These are phyloP conservation scores for Agriotes lineatus DNA, from an alignment of 2,888 invertebrate species.

Conservation along the genomic window DNA sequence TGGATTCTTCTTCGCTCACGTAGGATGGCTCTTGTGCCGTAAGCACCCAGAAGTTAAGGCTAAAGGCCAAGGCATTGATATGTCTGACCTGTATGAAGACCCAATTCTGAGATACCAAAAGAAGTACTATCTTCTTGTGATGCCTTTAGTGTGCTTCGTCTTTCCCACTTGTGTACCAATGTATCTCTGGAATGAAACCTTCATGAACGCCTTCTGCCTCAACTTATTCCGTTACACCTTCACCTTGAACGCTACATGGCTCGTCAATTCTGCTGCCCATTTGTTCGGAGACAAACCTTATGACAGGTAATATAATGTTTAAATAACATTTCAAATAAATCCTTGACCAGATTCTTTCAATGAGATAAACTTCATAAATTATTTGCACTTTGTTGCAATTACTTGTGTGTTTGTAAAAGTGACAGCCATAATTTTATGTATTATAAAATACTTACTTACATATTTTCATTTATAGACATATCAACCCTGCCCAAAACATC, in stretches of 20 bases:
- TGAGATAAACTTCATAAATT: too few species aligned
- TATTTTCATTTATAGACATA: too few species aligned
- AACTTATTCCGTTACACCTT: slow-evolving; percentile 83
- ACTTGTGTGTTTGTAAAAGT: too few species aligned
- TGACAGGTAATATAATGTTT: slow-evolving; percentile 70
- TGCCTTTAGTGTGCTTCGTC: slow-evolving; percentile 82
- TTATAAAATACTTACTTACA: too few species aligned
- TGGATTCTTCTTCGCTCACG: slow-evolving; percentile 96
- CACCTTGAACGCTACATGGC: slow-evolving; percentile 89
- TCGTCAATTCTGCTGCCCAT: slow-evolving; percentile 92
- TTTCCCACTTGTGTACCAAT: slow-evolving; percentile 83
- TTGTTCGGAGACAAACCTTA: slow-evolving; percentile 82
- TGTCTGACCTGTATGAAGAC: slow-evolving; percentile 86
- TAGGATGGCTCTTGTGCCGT: slow-evolving; percentile 92
- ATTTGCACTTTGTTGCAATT: too few species aligned
- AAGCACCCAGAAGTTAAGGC: slow-evolving; percentile 92
- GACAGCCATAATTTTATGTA: too few species aligned
- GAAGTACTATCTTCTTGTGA: slow-evolving; percentile 83
- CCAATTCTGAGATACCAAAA: slow-evolving; percentile 89
- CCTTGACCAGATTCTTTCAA: too few species aligned
- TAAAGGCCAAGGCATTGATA: slow-evolving; percentile 88
- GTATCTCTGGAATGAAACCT: slow-evolving; percentile 82
- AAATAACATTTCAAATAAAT: too few species aligned
- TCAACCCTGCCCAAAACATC: too few species aligned
- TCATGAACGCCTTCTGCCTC: slow-evolving; percentile 76